These are phyloP conservation scores for Xyliphius kryptos DNA, from an alignment of 2,113 vertebrate species.

Conservation along the genomic window DNA sequence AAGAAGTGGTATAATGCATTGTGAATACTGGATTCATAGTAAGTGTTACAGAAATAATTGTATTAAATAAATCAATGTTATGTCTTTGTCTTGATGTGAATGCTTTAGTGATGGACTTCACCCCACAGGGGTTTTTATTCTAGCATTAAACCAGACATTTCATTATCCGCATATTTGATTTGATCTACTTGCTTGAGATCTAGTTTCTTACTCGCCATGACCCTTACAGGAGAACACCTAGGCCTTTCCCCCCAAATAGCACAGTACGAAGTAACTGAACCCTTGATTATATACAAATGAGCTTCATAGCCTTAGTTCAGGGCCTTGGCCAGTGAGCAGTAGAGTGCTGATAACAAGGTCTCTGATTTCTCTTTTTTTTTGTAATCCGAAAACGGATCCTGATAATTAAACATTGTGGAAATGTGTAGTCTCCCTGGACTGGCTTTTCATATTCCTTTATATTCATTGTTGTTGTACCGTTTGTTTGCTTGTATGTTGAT, in stretches of 20 bases:
- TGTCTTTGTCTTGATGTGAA: no score
- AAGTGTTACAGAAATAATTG: no score
- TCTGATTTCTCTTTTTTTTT: conserved; percentile 48
- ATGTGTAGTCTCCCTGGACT: conserved; percentile 61
- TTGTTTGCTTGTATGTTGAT: conserved; percentile 15
- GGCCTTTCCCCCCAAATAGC: conserved; percentile 49
- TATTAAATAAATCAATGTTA: no score
- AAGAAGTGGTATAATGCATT: no score
- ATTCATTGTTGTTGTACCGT: conserved; percentile 10
- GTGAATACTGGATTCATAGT: no score
- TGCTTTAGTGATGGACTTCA: conserved; percentile 50
- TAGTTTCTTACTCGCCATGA: conserved; percentile 24
- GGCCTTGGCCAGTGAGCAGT: conserved; percentile 64
- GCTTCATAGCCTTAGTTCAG: conserved; percentile 69
- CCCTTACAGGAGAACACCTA: conserved; percentile 61
- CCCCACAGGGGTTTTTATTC: conserved; percentile 63
- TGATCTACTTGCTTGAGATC: conserved; percentile 64
- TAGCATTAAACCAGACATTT: conserved; percentile 61
- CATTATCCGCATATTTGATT: conserved; percentile 66
- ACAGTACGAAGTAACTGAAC: conserved; percentile 56
- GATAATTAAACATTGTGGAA: conserved; percentile 65
- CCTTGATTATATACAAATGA: conserved; percentile 69
- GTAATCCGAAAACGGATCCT: conserved; percentile 62
- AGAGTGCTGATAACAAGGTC: conserved; percentile 57
- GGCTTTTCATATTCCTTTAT: conserved; percentile 50